Conservation (phyloP, 1,140 invertebrate genomes). For the Ericerus pela region DNA sequence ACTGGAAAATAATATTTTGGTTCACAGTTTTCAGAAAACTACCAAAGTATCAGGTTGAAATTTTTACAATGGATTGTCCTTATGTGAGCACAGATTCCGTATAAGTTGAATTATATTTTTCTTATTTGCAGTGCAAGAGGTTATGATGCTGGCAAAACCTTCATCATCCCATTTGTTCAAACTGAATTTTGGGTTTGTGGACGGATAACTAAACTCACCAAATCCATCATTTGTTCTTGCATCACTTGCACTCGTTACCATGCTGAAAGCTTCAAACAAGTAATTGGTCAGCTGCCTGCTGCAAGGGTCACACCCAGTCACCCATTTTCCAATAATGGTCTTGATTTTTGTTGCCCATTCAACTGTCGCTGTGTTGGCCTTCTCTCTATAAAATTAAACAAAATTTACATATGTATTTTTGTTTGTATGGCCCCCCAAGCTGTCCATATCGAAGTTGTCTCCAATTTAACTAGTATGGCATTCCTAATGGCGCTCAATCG, state of each 20-base stretch:
- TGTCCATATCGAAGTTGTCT: constrained; percentile 32
- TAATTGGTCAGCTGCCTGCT: constrained; percentile 28
- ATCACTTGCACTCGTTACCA: constrained; percentile 21
- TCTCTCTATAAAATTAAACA: constrained; percentile 23
- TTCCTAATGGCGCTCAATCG: constrained; percentile 30
- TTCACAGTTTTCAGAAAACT: too few relatives aligned
- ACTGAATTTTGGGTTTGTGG: too few relatives aligned
- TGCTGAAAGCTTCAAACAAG: constrained; percentile 13
- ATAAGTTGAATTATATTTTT: too few relatives aligned
- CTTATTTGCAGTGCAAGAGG: too few relatives aligned
- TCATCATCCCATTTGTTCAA: too few relatives aligned
- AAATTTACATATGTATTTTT: constrained; percentile 32
- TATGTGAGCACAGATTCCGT: too few relatives aligned
- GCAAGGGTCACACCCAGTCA: constrained; percentile 21
- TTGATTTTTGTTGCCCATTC: constrained; percentile 33
- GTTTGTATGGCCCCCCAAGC: constrained; percentile 32
- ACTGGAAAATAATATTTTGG: too few relatives aligned
- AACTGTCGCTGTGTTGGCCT: too few relatives aligned
- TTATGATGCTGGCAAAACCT: too few relatives aligned
- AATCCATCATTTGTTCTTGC: constrained; percentile 23
- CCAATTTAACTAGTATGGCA: constrained; percentile 27
- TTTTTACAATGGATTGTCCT: too few relatives aligned
- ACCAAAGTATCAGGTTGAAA: too few relatives aligned
- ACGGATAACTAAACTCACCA: too few relatives aligned
- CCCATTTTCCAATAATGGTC: constrained; percentile 27